Conservation (phyloP, 2,113 vertebrate species). For the Brachirus orientalis region DNA sequence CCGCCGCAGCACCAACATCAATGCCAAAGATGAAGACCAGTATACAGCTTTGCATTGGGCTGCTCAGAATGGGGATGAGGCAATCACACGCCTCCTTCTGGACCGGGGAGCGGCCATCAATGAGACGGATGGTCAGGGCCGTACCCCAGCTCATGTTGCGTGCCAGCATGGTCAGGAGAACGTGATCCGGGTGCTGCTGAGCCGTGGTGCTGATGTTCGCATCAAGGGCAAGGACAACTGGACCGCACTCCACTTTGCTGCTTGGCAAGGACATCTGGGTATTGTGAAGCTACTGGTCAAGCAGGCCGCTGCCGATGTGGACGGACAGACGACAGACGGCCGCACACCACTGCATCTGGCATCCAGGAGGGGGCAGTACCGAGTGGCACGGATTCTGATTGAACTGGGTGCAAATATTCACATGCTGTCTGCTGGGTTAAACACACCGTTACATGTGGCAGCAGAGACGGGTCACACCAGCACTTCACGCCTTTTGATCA, state of each 20-base stretch:
- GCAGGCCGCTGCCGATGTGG: slow-evolving; percentile 85
- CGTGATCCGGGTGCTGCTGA: slow-evolving; percentile 89
- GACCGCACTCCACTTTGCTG: slow-evolving; percentile 91
- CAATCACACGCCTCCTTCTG: slow-evolving; percentile 89
- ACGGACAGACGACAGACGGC: slow-evolving; percentile 88
- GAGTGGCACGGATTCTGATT: slow-evolving; percentile 92
- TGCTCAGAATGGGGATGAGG: slow-evolving; percentile 92
- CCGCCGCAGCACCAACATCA: slow-evolving; percentile 90
- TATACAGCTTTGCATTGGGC: slow-evolving; percentile 96
- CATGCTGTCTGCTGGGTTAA: slow-evolving; percentile 68
- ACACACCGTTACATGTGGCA: slow-evolving; percentile 89
- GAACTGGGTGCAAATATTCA: slow-evolving; percentile 86
- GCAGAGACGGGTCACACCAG: slow-evolving; percentile 95
- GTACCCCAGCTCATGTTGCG: slow-evolving; percentile 92
- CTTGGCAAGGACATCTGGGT: slow-evolving; percentile 95
- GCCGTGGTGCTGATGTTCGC: slow-evolving; percentile 84
- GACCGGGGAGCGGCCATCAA: slow-evolving; percentile 86
- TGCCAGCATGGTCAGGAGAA: slow-evolving; percentile 96
- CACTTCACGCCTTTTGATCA: slow-evolving; percentile 91
- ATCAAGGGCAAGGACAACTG: slow-evolving; percentile 90
- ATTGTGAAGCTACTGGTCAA: slow-evolving; percentile 93
- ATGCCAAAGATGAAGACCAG: slow-evolving; percentile 94
- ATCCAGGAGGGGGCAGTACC: slow-evolving; percentile 92
- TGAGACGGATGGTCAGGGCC: slow-evolving; percentile 91
- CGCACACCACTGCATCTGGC: slow-evolving; percentile 93